Evolutionary conservation across 2,888 invertebrate genomes (phyloP), one percentile per base, ranked within the genome.

Genomic region (Drosophila atripex): DNA sequence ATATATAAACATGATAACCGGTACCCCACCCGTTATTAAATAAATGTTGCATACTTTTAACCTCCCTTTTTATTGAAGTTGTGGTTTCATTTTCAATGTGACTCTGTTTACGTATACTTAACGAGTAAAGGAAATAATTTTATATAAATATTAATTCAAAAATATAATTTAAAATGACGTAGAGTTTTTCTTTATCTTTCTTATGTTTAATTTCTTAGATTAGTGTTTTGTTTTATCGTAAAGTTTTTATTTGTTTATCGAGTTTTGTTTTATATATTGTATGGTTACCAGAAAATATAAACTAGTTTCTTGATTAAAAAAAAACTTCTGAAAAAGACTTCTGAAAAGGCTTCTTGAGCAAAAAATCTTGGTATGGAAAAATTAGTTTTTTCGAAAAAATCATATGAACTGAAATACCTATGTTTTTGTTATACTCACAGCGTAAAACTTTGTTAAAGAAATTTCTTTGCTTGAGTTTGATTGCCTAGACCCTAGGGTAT

Each of bases 401-500:
- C 6, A 25, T 7, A 25, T 7, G 0, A 11, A 7, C 14, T 14
- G 38, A n/a, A 38, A 38, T 38, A 1, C 12, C 2, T 6, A 38
- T 39, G 16, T 16, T 2, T 18, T 9, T 18, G 8, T 8, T 18
- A 6, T 21, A 11, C 11, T 43, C 6, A 12, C 1, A 43, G n/a
- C 11, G 3, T 1, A 18, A 21, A 21, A 43, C 12, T 3, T 7
- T 45, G 43, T 41, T 25, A 18, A n/a, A 7, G n/a, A 11, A 23
- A 9, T 18, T 23, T 16, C 8, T n/a, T 58, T 16, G 11, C 16
- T 30, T 35, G 38, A 23, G 11, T 45, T 38, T 46, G 30, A 18
- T 12, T 69, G 51, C 11, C 45, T 38, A 23, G 21, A 23, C 21
- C 21, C 21, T 4, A 2, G 7, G 21, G 52, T 8, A 18, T 52